phyloP scores from a whole-genome alignment of 2,797 vertebrate genomes.

The Oryzias dopingdopingensis region DNA sequence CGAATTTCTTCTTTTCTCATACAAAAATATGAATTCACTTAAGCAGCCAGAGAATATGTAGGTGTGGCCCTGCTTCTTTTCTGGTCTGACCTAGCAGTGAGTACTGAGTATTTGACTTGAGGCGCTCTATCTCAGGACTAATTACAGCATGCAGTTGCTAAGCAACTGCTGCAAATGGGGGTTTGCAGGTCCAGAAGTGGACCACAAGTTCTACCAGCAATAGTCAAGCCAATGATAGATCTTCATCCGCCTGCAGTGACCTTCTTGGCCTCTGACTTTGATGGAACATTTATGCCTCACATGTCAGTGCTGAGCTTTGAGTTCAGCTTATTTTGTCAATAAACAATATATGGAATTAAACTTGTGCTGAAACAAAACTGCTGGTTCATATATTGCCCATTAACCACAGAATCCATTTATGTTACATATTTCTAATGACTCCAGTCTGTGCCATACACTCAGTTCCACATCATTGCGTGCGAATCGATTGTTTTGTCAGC shows the following conservation, averaged over 20 bases:
- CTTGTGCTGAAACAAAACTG: neutral
- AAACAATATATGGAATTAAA: slow-evolving; percentile 1
- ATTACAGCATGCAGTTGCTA: slow-evolving; percentile 83
- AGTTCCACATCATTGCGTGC: slow-evolving; percentile 39
- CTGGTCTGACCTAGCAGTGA: slow-evolving; percentile 66
- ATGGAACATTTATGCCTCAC: slow-evolving; percentile 23
- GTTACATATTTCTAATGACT: slow-evolving; percentile 3
- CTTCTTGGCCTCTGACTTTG: slow-evolving; percentile 39
- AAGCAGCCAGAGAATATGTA: slow-evolving; percentile 63
- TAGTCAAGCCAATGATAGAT: slow-evolving; percentile 65
- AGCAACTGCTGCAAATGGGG: slow-evolving; percentile 79
- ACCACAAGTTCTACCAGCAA: slow-evolving; percentile 63
- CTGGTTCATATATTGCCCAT: too few relatives aligned
- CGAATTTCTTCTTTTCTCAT: slow-evolving; percentile 31
- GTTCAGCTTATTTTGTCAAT: neutral
- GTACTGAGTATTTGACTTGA: slow-evolving; percentile 68
- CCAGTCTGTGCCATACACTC: slow-evolving; percentile 25
- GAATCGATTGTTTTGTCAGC: slow-evolving; percentile 29
- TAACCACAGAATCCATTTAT: too few relatives aligned
- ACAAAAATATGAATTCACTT: slow-evolving; percentile 48
- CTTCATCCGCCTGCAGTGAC: slow-evolving; percentile 59
- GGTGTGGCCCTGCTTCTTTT: slow-evolving; percentile 65
- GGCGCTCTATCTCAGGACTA: slow-evolving; percentile 73
- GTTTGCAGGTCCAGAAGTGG: slow-evolving; percentile 69
- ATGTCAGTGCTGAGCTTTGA: slow-evolving; percentile 16